phyloP scores from a whole-genome alignment of 23 tunicate genomes.

The Halocynthia roretzi region DNA sequence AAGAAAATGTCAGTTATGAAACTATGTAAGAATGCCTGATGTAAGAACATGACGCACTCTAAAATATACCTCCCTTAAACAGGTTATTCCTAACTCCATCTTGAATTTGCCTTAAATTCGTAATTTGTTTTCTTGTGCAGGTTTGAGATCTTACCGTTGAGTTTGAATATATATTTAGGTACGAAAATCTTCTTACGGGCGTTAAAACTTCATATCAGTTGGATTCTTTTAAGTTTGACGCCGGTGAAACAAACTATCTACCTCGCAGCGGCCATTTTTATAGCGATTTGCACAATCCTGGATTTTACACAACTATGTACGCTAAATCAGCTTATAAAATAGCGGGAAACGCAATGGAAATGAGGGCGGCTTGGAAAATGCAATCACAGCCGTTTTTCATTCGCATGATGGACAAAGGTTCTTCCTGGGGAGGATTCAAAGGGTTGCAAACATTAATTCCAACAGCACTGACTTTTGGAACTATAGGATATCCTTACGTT shows the following conservation, averaged over 20 bases:
- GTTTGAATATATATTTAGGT: neutral
- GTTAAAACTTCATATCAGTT: conserved; percentile 25
- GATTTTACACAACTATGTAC: conserved; percentile 43
- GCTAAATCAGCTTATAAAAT: conserved; percentile 34
- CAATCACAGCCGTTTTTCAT: conserved; percentile 35
- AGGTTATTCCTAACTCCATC: too few relatives aligned
- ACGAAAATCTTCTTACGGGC: conserved; percentile 14
- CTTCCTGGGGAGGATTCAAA: conserved; percentile 40
- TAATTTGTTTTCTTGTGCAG: too few relatives aligned
- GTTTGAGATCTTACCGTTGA: too few relatives aligned
- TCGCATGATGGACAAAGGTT: conserved; percentile 83
- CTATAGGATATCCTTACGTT: conserved; percentile 69
- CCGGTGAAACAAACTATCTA: conserved; percentile 59
- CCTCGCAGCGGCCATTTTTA: conserved; percentile 34
- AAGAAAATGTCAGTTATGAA: too few relatives aligned
- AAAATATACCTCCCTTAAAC: too few relatives aligned
- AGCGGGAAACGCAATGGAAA: conserved; percentile 51
- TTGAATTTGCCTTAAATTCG: too few relatives aligned
- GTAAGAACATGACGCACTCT: too few relatives aligned
- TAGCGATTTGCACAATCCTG: conserved; percentile 22
- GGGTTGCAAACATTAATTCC: conserved; percentile 77
- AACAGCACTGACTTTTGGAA: conserved; percentile 57
- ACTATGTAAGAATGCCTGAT: too few relatives aligned
- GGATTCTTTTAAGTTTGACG: conserved; percentile 76
- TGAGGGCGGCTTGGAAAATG: conserved; percentile 82